These are phyloP conservation scores for Perca flavescens DNA, from an alignment of 2,113 vertebrate species.

Conservation along the genomic window DNA sequence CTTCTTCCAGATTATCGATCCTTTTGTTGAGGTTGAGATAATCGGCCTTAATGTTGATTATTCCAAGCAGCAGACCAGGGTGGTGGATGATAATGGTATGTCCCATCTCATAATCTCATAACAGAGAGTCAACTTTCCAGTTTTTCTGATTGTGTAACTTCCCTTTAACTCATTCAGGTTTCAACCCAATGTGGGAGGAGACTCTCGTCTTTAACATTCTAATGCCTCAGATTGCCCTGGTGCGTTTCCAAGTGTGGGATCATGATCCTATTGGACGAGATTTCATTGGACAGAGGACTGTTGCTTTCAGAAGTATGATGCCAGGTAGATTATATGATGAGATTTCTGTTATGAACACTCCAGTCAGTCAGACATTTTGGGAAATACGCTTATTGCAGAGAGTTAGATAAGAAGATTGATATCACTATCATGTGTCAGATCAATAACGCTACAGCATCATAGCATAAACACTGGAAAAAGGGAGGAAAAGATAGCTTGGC, in stretches of 20 bases:
- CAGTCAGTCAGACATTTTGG: neutral
- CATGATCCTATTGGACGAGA: slow-evolving; percentile 94
- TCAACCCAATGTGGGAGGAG: slow-evolving; percentile 99
- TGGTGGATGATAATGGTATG: slow-evolving; percentile 95
- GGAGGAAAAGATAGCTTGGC: neutral
- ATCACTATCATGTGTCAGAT: neutral
- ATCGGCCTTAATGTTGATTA: slow-evolving; percentile 94
- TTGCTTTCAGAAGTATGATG: slow-evolving; percentile 95
- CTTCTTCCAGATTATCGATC: slow-evolving; percentile 92
- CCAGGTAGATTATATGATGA: slow-evolving; percentile 84
- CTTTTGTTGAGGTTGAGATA: slow-evolving; percentile 97
- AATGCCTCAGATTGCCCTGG: slow-evolving; percentile 92
- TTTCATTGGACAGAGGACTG: slow-evolving; percentile 95
- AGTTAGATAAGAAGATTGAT: neutral
- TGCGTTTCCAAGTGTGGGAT: slow-evolving; percentile 97
- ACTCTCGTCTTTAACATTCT: slow-evolving; percentile 92
- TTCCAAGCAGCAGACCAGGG: slow-evolving; percentile 93
- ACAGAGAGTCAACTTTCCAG: neutral
- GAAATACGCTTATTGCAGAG: neutral
- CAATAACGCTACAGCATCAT: neutral
- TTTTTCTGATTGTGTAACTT: neutral
- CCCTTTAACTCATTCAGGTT: slow-evolving; percentile 82
- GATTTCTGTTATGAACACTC: neutral
- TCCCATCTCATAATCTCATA: neutral
- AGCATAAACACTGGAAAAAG: neutral